Conservation (phyloP, 2,888 invertebrate genomes). For the Seladonia tumulorum region DNA sequence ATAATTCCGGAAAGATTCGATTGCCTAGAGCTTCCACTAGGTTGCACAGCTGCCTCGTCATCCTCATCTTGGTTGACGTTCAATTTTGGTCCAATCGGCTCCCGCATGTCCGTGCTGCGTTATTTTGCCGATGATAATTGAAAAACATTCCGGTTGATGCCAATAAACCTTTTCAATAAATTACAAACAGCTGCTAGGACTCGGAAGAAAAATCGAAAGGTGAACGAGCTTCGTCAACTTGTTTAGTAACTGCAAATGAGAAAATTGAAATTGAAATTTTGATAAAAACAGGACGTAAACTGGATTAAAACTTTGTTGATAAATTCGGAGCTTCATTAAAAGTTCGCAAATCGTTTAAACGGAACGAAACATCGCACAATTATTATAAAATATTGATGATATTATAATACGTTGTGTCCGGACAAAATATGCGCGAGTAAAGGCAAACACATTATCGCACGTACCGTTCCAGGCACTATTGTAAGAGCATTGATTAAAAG, state of each 20-base stretch:
- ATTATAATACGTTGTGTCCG: neutral
- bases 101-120: neutral
- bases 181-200: neutral
- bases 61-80: slow-evolving; percentile 38
- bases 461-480: neutral
- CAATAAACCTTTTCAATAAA: neutral
- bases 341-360: neutral
- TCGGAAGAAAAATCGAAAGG: too few relatives aligned
- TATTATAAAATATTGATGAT: neutral
- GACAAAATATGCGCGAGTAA: neutral
- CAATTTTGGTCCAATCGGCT: slow-evolving; percentile 13
- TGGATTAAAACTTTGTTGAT: neutral
- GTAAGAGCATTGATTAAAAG: neutral
- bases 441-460: neutral
- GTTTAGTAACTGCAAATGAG: too few relatives aligned
- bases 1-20: slow-evolving; percentile 59
- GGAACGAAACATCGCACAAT: neutral
- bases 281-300: neutral
- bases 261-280: neutral
- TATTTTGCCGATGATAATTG: neutral
- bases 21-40: slow-evolving; percentile 21
- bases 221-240: too few relatives aligned
- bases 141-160: neutral
- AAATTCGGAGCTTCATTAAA: neutral
- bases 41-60: neutral